These are phyloP conservation scores for Puma concolor DNA, from an alignment of 2,113 vertebrate species.

Conservation along the genomic window DNA sequence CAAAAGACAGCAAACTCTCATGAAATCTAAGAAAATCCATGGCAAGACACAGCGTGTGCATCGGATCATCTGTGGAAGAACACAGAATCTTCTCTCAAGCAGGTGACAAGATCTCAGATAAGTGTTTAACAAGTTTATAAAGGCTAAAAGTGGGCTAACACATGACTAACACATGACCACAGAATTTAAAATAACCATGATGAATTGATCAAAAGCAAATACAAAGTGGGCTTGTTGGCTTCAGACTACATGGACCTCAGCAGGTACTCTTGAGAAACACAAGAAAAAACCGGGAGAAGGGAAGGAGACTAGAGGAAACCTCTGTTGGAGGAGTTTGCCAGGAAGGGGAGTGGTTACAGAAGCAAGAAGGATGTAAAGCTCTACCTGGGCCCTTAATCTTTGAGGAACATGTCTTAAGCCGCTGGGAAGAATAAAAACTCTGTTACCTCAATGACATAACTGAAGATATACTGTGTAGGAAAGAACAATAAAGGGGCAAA, in stretches of 20 bases:
- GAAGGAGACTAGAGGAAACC: not conserved
- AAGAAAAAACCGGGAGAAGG: not conserved
- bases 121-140: not conserved
- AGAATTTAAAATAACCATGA: too few relatives aligned
- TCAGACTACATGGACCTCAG: not conserved
- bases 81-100: not conserved
- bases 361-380: not conserved
- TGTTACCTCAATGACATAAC: not conserved
- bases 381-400: not conserved
- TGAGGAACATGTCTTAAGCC: not conserved
- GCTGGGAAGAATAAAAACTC: not conserved
- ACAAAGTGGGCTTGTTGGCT: not conserved
- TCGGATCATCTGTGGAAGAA: not conserved
- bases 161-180: too few relatives aligned
- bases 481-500: not conserved
- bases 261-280: not conserved
- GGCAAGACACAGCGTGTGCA: not conserved
- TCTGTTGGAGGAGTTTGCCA: not conserved
- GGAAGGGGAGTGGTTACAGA: not conserved
- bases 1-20: not conserved
- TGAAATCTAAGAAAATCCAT: not conserved
- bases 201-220: too few relatives aligned
- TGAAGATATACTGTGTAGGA: not conserved
- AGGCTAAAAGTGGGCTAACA: not conserved
- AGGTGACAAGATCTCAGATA: not conserved